Evolutionary conservation across 2,888 invertebrate genomes (phyloP).

Genomic region (Epistrophella euchroma): DNA sequence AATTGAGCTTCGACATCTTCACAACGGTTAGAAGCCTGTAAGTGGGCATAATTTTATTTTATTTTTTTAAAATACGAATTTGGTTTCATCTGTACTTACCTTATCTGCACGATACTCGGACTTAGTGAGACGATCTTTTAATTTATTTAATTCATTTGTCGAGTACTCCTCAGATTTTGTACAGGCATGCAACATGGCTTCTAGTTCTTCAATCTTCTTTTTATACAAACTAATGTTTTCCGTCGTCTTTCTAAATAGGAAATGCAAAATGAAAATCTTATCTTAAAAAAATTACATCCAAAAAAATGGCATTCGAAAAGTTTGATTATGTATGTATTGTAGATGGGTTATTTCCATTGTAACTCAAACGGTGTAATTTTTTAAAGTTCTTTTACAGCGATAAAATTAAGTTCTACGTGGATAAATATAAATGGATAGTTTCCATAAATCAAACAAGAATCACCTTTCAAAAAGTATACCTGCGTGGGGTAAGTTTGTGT

Average conservation of each 20-base stretch:
- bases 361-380: no score
- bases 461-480: no score
- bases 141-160: constrained; percentile 82
- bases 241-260: constrained; percentile 81
- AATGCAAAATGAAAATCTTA: constrained; percentile 42
- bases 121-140: constrained; percentile 83
- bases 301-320: no score
- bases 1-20: constrained; percentile 87
- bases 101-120: constrained; percentile 85
- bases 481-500: no score
- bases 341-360: no score
- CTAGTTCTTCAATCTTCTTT: constrained; percentile 83
- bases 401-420: no score
- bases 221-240: constrained; percentile 82
- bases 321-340: no score
- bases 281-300: no score
- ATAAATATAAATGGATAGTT: no score
- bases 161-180: constrained; percentile 82
- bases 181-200: constrained; percentile 80
- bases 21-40: constrained; percentile 84
- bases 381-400: no score
- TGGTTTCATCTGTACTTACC: constrained; percentile 82
- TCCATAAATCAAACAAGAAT: no score
- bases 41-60: background rate
- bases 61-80: background rate